Evolutionary conservation across 2,888 invertebrate species (phyloP), one percentile per base, ranked within the genome.

Genomic region (Caenorhabditis japonica): DNA sequence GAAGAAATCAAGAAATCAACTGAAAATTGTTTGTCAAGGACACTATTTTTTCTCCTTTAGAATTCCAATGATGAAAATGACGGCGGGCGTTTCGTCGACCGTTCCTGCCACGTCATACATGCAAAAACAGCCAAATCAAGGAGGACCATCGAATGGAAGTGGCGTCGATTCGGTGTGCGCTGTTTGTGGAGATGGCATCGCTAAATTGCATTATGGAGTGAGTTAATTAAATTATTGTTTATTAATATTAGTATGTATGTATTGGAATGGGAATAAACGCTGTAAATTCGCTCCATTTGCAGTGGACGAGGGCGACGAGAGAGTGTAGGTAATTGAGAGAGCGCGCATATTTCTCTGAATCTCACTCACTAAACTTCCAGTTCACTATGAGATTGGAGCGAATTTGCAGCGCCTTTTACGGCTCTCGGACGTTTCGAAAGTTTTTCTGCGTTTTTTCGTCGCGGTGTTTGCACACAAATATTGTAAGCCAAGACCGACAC

Each of bases 171-270:
- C 79, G 3, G 83, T 82, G 38, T 85, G 85, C 60, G 85, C 85
- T 4, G 85, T 85, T 3, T 85, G 85, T 62, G 85, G 85, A n/a
- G 85, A 85, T 69, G 80, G 78, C 34, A 79, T 76, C 21, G 85
- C 85, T 7, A 85, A 85, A 69, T 74, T 84, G 27, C 85, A 85
- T 59, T 85, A 85, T 51, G 84, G 83, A 38, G 85, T 78, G 46
- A 51, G 69, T 59, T 12, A 12, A 46, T 30, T 5, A 10, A 30
- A 30, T 30, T 30, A 30, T 30, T 30, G 30, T 30, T 30, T 10
- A 7, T 30, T 23, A 30, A 12, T 17, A 3, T 34, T 21, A 21
- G 64, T 79, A 1, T 46, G 82, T 3, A 72, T 76, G n/a, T n/a
- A n/a, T n/a, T n/a, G n/a, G n/a, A n/a, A n/a, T n/a, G n/a, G n/a